Base-by-base conservation (phyloP, 2,888 invertebrate genomes). In the Drosophila peninsularis region DNA sequence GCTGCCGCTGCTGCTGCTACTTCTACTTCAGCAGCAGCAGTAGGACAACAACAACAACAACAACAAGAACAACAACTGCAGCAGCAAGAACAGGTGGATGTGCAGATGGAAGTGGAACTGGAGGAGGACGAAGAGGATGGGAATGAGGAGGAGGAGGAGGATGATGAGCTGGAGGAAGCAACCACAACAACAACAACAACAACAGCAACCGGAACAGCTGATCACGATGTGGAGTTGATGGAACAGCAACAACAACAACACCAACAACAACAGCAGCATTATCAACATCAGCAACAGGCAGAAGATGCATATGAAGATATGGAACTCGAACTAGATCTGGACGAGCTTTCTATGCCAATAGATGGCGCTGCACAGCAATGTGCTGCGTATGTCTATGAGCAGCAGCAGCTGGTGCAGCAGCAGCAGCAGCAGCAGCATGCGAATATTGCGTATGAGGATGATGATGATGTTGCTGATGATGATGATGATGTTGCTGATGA, bases 401-500 rank as follows among this genome's bases (percentile, higher is more conserved):
- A 52, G 37, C n/a, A 52, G 36, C 52, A 52, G 24, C 36, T 21
- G n/a, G 36, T 37, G 7, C 36, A 52, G 11, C 49, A 52, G 3
- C 50, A 36, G 10, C 50, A 34, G 7, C 45, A 27, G 5, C 44
- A 47, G 30, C n/a, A 13, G 24, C 24, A 24, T 24, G 49, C 32
- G 2, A 14, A 13, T 49, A 19, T 7, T 39, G 39, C 21, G 7
- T 49, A 21, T 50, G 39, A 13, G 39, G 54, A 11, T 27, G 63
- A 19, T 53, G 53, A 1, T 30, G 44, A 21, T 17, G 39, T 13
- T 32, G 47, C 30, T 17, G 52, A 42, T 11, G 58, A 68, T 0
- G 73, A 73, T 0, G 62, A 70, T 0, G 80, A 71, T 0, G 78
- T 74, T 24, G 67, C 68, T 0, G 80, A 77, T 32, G 84, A 84